A percentile compares a stretch with the other conserved stretches of the same genome.
phyloP scores from a whole-genome alignment of 2,888 invertebrate species.

The Pelosia muscerda region DNA sequence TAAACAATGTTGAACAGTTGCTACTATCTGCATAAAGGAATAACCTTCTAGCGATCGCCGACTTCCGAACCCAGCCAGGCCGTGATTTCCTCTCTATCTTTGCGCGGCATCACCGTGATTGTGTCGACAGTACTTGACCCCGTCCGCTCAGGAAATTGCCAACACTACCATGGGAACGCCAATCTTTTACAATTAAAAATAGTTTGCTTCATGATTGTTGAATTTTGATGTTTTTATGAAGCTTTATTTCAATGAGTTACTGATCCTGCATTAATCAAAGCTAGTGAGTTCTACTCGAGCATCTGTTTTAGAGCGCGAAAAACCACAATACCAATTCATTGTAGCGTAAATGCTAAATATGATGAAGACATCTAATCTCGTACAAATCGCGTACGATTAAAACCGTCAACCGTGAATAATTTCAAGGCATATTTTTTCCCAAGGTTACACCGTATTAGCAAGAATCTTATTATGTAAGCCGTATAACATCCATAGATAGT shows the following conservation, averaged over 20 bases:
- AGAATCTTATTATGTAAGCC: conserved; percentile 27
- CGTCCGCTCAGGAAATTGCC: conserved; percentile 67
- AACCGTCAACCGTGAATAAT: neutral
- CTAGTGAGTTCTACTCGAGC: neutral
- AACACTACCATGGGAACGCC: conserved; percentile 59
- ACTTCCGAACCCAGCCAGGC: conserved; percentile 48
- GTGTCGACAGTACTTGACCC: conserved; percentile 62
- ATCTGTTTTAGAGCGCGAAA: too few species aligned
- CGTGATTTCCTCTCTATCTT: conserved; percentile 66
- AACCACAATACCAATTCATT: too few species aligned
- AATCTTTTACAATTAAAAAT: conserved; percentile 55
- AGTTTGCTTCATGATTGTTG: conserved; percentile 22
- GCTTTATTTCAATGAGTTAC: neutral
- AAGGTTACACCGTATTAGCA: conserved; percentile 33
- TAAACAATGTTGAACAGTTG: neutral
- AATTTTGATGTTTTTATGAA: conserved; percentile 19
- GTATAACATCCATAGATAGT: conserved; percentile 15
- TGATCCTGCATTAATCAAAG: neutral
- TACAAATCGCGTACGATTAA: neutral
- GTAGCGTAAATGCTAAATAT: neutral
- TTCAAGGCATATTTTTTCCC: conserved; percentile 7
- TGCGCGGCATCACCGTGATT: conserved; percentile 60
- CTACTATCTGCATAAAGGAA: neutral
- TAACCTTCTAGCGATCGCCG: conserved; percentile 27
- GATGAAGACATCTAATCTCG: neutral